Conservation (phyloP, 2,113 vertebrate species). For the Platycercus adscitus region DNA sequence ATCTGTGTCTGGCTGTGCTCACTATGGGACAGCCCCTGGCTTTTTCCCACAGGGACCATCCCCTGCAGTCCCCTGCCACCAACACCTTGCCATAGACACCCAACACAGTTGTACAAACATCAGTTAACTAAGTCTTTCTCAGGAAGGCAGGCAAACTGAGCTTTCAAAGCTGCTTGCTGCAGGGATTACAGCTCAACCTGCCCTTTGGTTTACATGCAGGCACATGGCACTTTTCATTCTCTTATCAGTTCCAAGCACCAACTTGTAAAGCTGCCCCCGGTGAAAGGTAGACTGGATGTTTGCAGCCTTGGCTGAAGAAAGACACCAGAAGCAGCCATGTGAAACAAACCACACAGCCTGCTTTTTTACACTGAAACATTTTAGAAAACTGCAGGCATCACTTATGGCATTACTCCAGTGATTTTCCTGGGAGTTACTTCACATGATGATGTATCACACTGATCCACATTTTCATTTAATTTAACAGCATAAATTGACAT, state of each 20-base stretch:
- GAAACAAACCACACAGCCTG: neutral
- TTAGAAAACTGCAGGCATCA: neutral
- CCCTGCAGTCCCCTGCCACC: neutral
- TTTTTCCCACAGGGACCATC: neutral
- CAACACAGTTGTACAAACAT: neutral
- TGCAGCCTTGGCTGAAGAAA: neutral
- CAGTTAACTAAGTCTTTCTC: neutral
- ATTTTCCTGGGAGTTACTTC: constrained; percentile 40
- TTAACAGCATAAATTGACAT: constrained; percentile 50
- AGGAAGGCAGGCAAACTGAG: neutral
- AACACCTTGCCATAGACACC: neutral
- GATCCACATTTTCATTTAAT: constrained; percentile 52
- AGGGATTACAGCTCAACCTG: neutral
- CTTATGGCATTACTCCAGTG: constrained; percentile 22
- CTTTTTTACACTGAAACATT: neutral
- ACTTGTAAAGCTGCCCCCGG: neutral
- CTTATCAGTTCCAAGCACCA: neutral
- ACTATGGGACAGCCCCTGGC: neutral
- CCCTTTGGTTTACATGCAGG: neutral
- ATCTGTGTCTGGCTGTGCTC: accelerated
- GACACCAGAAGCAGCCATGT: neutral
- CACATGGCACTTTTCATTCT: neutral
- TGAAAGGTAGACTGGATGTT: neutral
- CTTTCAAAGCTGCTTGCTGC: neutral
- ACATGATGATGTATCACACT: constrained; percentile 50